These are phyloP conservation scores for Rhinoptilus africanus DNA, from an alignment of 2,113 vertebrate genomes.

Conservation along the genomic window DNA sequence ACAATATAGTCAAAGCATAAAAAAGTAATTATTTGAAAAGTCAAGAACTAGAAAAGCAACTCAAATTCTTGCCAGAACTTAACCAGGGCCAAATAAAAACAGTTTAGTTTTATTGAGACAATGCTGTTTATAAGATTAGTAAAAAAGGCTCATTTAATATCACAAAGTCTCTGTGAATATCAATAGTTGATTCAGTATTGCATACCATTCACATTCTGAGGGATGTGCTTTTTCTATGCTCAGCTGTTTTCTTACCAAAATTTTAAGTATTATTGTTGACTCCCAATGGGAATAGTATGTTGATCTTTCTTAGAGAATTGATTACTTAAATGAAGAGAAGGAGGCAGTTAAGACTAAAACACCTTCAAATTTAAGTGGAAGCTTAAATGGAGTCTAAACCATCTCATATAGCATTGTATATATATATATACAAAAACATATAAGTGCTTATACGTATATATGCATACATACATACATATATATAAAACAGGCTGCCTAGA, in stretches of 20 bases:
- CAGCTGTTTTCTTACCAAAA: neutral
- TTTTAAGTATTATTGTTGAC: neutral
- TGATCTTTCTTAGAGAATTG: neutral
- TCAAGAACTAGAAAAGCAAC: neutral
- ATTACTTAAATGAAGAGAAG: neutral
- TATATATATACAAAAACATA: no score
- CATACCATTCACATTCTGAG: neutral
- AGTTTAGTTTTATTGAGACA: neutral
- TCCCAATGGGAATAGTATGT: neutral
- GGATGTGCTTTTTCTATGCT: neutral
- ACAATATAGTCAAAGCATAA: neutral
- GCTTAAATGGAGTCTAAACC: neutral
- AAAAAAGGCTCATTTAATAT: neutral
- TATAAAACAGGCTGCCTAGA: neutral
- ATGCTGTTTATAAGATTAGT: neutral
- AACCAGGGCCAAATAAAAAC: neutral
- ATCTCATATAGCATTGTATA: neutral
- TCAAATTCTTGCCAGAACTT: neutral
- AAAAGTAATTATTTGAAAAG: neutral
- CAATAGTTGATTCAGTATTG: neutral
- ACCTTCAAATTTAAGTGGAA: neutral
- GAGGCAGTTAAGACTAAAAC: neutral
- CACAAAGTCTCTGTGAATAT: neutral
- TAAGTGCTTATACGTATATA: neutral
- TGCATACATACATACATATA: neutral